Conservation (phyloP, 1,140 invertebrate genomes). For the Dufourea novaeangliae region DNA sequence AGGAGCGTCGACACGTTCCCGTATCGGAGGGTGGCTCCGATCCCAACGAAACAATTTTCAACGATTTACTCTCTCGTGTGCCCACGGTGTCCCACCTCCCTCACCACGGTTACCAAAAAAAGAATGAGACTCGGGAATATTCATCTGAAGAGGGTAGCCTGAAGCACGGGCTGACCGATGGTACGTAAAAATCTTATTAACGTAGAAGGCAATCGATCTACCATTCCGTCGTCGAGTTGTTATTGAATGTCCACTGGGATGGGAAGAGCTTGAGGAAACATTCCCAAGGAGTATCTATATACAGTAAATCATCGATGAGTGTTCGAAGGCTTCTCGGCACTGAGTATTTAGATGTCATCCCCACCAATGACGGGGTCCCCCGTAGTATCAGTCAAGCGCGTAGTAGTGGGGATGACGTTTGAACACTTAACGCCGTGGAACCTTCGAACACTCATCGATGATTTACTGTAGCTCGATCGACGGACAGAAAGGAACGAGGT, state of each 20-base stretch:
- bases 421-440: no score
- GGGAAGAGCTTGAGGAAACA: background rate
- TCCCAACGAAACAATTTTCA: constrained; percentile 38
- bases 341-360: no score
- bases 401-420: no score
- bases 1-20: constrained; percentile 46
- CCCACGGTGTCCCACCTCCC: background rate
- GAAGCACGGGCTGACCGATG: background rate
- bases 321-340: no score
- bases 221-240: background rate
- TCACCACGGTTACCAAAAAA: background rate
- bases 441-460: no score
- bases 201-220: background rate
- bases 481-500: background rate
- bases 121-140: background rate
- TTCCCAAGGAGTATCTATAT: no score
- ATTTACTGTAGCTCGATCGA: background rate
- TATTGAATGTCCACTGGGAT: background rate
- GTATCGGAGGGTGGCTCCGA: constrained; percentile 18
- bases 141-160: background rate
- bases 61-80: constrained; percentile 44
- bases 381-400: no score
- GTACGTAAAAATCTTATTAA: background rate
- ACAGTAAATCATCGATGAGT: no score
- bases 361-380: no score